phyloP scores from a whole-genome alignment of 1,140 invertebrate species.

The Panagrolaimus sp. region DNA sequence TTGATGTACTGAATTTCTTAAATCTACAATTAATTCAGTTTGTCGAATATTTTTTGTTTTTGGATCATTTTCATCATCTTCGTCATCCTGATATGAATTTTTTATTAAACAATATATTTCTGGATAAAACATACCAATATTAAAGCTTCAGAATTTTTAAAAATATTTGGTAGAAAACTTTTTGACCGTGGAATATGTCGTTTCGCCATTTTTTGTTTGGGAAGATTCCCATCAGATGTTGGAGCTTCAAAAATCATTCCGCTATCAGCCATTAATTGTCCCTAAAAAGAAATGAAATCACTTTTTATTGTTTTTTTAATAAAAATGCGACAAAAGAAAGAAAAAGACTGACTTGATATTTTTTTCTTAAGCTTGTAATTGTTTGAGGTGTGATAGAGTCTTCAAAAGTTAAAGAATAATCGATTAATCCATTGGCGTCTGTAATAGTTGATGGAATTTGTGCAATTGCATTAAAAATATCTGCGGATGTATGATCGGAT shows the following conservation, averaged over 20 bases:
- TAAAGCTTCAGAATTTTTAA: conserved; percentile 37
- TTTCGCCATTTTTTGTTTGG: conserved; percentile 67
- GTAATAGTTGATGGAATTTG: conserved; percentile 44
- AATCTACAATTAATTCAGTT: conserved; percentile 78
- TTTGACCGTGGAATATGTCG: conserved; percentile 79
- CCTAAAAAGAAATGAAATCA: conserved; percentile 66
- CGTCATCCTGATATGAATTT: conserved; percentile 24
- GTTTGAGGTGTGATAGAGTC: conserved; percentile 54
- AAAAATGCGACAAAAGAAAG: conserved; percentile 59
- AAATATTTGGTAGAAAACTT: conserved; percentile 74
- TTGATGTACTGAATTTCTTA: conserved; percentile 84
- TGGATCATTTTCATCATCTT: conserved; percentile 60
- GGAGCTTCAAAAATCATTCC: conserved; percentile 64
- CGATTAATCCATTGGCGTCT: conserved; percentile 61
- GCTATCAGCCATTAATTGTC: conserved; percentile 91
- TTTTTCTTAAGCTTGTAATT: conserved; percentile 50
- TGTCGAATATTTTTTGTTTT: conserved; percentile 95
- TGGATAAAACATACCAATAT: conserved; percentile 29
- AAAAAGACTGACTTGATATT: conserved; percentile 53
- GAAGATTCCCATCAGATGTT: conserved; percentile 77
- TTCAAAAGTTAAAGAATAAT: conserved; percentile 60
- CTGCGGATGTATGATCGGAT: conserved; percentile 33
- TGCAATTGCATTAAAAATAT: conserved; percentile 47
- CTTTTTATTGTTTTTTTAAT: conserved; percentile 68
- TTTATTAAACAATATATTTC: conserved; percentile 30